Evolutionary conservation across 2,113 vertebrate genomes (phyloP).

Genomic region (Delphinapterus leucas): DNA sequence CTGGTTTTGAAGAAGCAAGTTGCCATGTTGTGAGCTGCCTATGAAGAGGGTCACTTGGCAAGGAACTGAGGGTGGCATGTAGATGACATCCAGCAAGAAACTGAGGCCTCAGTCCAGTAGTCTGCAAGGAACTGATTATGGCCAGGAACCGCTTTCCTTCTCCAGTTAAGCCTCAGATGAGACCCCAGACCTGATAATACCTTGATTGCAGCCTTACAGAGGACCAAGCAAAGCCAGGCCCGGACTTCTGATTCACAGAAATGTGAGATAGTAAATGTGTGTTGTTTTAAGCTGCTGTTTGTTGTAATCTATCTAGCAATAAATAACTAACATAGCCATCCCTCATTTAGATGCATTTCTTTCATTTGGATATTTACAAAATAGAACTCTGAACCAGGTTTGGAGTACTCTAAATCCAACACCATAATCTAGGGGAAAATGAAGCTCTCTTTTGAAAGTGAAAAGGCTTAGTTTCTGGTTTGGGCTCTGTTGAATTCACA

Average conservation of each 20-base stretch:
- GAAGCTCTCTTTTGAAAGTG: background rate
- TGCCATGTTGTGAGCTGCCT: background rate
- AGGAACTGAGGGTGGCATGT: background rate
- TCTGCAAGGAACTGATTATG: background rate
- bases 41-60: background rate
- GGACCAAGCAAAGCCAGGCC: background rate
- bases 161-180: background rate
- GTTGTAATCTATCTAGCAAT: background rate
- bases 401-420: background rate
- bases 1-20: background rate
- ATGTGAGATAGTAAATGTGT: background rate
- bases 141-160: background rate
- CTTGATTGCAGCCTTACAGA: background rate
- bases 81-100: background rate
- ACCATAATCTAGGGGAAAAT: background rate
- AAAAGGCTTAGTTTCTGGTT: background rate
- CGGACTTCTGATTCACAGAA: background rate
- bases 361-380: conserved; percentile 10
- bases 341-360: background rate
- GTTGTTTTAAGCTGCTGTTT: background rate
- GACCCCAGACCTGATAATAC: background rate
- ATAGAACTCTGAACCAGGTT: background rate
- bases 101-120: background rate
- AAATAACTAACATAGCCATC: background rate
- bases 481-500: background rate